These are phyloP conservation scores for Melanotaenia boesemani DNA, from an alignment of 2,797 vertebrate genomes.

Conservation along the genomic window DNA sequence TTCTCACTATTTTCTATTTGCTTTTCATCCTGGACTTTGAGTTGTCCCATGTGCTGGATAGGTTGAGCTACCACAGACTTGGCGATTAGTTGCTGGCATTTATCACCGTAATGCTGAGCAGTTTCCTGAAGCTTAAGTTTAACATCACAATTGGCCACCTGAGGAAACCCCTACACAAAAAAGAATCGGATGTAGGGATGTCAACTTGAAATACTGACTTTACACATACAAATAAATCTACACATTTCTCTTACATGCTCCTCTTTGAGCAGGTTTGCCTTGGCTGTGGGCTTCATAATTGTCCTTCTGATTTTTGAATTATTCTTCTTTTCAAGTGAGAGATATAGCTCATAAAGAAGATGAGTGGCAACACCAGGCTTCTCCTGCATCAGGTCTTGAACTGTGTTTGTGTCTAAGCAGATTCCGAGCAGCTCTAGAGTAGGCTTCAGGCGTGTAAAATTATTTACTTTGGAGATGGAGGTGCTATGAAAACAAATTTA, in stretches of 20 bases:
- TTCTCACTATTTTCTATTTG: too few relatives aligned
- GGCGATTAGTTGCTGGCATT: too few relatives aligned
- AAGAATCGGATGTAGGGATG: too few relatives aligned
- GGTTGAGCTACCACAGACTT: too few relatives aligned
- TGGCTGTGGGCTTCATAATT: slow-evolving; percentile 80
- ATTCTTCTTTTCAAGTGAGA: slow-evolving; percentile 88
- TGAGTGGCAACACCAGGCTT: slow-evolving; percentile 87
- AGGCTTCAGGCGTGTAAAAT: slow-evolving; percentile 91
- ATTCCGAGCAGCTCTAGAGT: slow-evolving; percentile 89
- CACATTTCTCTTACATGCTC: slow-evolving; percentile 76
- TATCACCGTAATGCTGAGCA: too few relatives aligned
- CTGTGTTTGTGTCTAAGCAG: slow-evolving; percentile 85
- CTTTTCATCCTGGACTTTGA: too few relatives aligned
- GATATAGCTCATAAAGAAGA: slow-evolving; percentile 92
- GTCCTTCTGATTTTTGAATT: slow-evolving; percentile 81
- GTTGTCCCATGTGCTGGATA: too few relatives aligned
- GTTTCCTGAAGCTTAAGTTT: too few relatives aligned
- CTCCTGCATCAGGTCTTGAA: slow-evolving; percentile 88
- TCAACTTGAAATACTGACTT: too few relatives aligned
- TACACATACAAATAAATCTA: slow-evolving; percentile 7
- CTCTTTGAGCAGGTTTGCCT: slow-evolving; percentile 72
- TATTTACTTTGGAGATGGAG: slow-evolving; percentile 88
- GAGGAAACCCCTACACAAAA: too few relatives aligned
- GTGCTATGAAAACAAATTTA: slow-evolving; percentile 60
- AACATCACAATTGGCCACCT: too few relatives aligned